These are phyloP conservation scores for Smithornis capensis DNA, from an alignment of 2,113 vertebrate species.

Conservation along the genomic window DNA sequence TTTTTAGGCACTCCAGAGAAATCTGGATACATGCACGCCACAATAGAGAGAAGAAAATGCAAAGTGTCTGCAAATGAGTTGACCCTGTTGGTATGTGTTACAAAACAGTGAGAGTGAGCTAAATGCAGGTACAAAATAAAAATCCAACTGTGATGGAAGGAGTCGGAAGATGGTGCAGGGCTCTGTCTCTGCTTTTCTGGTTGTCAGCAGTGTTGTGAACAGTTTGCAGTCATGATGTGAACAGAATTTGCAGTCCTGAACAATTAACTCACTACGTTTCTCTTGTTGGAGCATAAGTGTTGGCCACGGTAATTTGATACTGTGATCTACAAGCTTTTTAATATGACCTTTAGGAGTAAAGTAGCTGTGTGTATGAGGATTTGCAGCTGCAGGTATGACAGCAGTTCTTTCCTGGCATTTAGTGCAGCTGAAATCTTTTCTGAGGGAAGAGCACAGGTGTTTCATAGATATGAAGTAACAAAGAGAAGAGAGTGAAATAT, in stretches of 20 bases:
- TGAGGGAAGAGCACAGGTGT: background rate
- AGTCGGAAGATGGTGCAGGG: background rate
- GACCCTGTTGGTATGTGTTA: background rate
- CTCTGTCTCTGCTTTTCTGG: background rate
- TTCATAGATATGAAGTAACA: background rate
- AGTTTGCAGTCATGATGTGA: too few relatives aligned
- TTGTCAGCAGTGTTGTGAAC: background rate
- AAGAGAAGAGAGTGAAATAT: background rate
- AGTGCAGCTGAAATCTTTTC: background rate
- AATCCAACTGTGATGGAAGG: background rate
- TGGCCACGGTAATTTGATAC: background rate
- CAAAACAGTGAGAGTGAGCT: background rate
- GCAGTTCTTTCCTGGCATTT: accelerated
- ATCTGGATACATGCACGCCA: background rate
- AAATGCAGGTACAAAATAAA: background rate
- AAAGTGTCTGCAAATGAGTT: background rate
- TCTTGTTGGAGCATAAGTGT: background rate
- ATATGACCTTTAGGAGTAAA: background rate
- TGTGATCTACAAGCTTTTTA: background rate
- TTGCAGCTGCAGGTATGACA: background rate
- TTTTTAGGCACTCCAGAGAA: background rate
- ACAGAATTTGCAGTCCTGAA: background rate
- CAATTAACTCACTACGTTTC: background rate
- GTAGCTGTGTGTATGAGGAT: background rate
- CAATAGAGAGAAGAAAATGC: accelerated